Percentiles rank a stretch among this genome's conserved stretches.
These are phyloP conservation scores for Austrofundulus limnaeus DNA, from an alignment of 2,113 vertebrate genomes.

Conservation along the genomic window DNA sequence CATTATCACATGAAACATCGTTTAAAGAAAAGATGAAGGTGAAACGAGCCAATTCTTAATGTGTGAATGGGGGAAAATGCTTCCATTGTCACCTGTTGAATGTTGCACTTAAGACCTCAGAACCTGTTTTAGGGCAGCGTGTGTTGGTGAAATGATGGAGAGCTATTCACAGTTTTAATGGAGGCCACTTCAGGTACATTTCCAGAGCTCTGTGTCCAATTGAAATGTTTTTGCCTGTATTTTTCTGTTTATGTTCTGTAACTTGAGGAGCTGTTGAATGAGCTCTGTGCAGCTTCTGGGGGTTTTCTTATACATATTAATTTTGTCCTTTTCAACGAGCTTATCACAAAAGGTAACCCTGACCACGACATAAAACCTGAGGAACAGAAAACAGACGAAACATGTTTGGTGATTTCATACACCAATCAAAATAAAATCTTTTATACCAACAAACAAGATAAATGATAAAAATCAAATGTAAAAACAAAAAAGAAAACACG, in stretches of 20 bases:
- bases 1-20: conserved; percentile 58
- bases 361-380: not conserved
- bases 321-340: not conserved
- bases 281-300: not conserved
- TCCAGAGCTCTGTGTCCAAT: conserved; percentile 30
- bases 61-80: conserved; percentile 64
- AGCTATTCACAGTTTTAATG: conserved; percentile 56
- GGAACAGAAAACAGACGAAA: not conserved
- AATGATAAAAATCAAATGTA: too few species aligned
- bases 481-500: too few species aligned
- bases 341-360: not conserved
- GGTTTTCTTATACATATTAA: conserved; percentile 35
- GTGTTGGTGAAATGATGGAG: conserved; percentile 50
- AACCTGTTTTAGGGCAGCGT: conserved; percentile 37
- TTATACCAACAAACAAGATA: not conserved
- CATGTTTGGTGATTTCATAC: not conserved
- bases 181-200: conserved; percentile 63
- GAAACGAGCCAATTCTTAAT: conserved; percentile 64
- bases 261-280: conserved; percentile 18
- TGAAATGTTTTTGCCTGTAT: conserved; percentile 30
- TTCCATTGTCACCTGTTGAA: conserved; percentile 58
- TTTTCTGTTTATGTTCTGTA: conserved; percentile 21
- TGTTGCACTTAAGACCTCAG: conserved; percentile 42
- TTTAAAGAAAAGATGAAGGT: conserved; percentile 61
- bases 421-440: too few species aligned